These are phyloP conservation scores for Erythrocebus patas DNA, from an alignment of 2,113 vertebrate species.

Conservation along the genomic window DNA sequence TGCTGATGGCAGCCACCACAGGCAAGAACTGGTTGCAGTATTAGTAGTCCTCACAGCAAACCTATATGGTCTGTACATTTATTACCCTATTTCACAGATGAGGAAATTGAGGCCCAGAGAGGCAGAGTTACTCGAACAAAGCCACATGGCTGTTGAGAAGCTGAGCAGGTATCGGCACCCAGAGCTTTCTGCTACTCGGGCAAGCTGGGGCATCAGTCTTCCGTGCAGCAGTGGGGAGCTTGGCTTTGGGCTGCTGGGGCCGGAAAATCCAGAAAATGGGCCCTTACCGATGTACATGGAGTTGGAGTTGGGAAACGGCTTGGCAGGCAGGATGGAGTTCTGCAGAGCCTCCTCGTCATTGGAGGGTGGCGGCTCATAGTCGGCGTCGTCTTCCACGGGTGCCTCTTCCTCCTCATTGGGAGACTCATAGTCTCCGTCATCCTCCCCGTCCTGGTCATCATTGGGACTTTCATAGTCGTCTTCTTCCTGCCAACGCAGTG, in stretches of 20 bases:
- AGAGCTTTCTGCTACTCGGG: rapidly evolving
- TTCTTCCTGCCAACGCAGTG: constrained; percentile 79
- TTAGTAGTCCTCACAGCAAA: background rate
- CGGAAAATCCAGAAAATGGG: background rate
- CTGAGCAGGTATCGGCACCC: background rate
- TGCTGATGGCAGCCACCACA: background rate
- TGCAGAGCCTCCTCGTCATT: constrained; percentile 84
- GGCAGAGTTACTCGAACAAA: background rate
- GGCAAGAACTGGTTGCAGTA: background rate
- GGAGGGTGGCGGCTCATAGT: constrained; percentile 92
- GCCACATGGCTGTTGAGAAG: background rate
- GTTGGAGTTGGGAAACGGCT: constrained; percentile 80
- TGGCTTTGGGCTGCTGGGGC: background rate
- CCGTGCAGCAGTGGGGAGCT: rapidly evolving
- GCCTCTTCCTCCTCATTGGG: constrained; percentile 84
- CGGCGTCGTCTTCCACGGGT: constrained; percentile 79
- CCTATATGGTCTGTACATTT: too few species aligned
- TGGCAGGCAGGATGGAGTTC: constrained; percentile 84
- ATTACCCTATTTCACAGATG: background rate
- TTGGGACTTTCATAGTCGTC: constrained; percentile 94
- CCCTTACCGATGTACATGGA: constrained; percentile 91
- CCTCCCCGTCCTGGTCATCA: constrained; percentile 81
- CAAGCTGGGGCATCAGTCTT: background rate
- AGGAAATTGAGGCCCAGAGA: background rate
- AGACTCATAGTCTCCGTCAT: constrained; percentile 90